Evolutionary conservation across 2,113 vertebrate species (phyloP).

Genomic region (Hyla sarda): DNA sequence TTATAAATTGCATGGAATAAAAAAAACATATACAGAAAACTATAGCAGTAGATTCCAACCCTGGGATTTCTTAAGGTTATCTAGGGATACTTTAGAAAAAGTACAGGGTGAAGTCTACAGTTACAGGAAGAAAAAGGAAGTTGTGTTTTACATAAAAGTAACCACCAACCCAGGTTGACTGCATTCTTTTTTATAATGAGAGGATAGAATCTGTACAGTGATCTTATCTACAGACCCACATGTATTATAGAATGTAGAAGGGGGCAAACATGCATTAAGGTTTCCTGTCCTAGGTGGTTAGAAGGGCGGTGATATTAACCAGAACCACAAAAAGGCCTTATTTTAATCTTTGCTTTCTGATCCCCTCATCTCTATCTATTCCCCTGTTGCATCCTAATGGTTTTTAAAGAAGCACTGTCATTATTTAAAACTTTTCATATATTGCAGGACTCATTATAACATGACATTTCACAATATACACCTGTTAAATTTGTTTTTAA

Average conservation of each 20-base stretch:
- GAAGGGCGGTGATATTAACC: background rate
- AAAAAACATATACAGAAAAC: background rate
- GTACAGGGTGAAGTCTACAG: background rate
- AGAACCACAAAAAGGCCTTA: background rate
- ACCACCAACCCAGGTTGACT: background rate
- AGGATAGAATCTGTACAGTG: background rate
- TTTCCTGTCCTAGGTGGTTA: background rate
- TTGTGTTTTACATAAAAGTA: background rate
- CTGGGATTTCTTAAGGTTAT: constrained; percentile 14
- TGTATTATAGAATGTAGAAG: background rate
- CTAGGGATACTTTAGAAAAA: background rate
- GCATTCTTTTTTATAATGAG: background rate
- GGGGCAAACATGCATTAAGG: background rate
- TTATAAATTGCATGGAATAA: background rate
- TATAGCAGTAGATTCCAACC: background rate
- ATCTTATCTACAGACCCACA: background rate
- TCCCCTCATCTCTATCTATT: background rate
- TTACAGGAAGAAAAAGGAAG: background rate
- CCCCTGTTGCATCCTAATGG: background rate
- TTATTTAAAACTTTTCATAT: too few relatives aligned
- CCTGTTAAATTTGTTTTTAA: too few relatives aligned
- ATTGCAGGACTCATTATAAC: too few relatives aligned
- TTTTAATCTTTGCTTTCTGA: background rate
- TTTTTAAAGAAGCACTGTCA: too few relatives aligned
- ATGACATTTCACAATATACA: too few relatives aligned